These are phyloP conservation scores for Leptobrachium leishanense DNA, from an alignment of 2,113 vertebrate genomes.

Conservation along the genomic window DNA sequence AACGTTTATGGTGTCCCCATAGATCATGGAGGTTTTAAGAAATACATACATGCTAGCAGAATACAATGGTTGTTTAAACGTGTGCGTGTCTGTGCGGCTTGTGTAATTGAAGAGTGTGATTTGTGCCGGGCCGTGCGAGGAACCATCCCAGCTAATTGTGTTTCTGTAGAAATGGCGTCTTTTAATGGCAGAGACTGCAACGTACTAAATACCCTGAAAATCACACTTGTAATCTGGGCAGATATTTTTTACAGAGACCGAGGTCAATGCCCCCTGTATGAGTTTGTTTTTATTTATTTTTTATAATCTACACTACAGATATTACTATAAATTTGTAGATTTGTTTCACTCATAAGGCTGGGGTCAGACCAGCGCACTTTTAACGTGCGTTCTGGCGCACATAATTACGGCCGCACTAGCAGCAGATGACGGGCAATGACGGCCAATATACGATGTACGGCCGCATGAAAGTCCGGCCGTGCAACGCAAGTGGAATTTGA, in stretches of 20 bases:
- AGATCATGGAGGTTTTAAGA: neutral
- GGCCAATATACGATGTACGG: too few species aligned
- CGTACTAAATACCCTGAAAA: slow-evolving; percentile 9
- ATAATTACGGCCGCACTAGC: too few species aligned
- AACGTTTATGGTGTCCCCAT: too few species aligned
- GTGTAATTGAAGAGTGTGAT: neutral
- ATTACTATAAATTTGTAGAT: too few species aligned
- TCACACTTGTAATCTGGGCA: slow-evolving; percentile 10
- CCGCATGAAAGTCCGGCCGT: too few species aligned
- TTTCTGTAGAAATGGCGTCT: neutral
- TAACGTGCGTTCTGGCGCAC: too few species aligned
- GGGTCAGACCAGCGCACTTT: too few species aligned
- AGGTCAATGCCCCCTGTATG: neutral
- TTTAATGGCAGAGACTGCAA: slow-evolving; percentile 15
- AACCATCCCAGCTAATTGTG: slow-evolving; percentile 30
- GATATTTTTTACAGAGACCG: neutral
- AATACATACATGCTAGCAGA: neutral
- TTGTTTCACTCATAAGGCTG: too few species aligned
- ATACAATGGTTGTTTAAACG: neutral
- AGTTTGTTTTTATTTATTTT: slow-evolving; percentile 5
- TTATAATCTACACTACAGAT: neutral
- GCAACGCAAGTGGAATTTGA: too few species aligned
- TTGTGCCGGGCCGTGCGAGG: slow-evolving; percentile 20
- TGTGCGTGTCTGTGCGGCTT: neutral
- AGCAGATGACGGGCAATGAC: too few species aligned